Base-by-base conservation (phyloP, 2,797 vertebrate species). In the Sebastes alutus region DNA sequence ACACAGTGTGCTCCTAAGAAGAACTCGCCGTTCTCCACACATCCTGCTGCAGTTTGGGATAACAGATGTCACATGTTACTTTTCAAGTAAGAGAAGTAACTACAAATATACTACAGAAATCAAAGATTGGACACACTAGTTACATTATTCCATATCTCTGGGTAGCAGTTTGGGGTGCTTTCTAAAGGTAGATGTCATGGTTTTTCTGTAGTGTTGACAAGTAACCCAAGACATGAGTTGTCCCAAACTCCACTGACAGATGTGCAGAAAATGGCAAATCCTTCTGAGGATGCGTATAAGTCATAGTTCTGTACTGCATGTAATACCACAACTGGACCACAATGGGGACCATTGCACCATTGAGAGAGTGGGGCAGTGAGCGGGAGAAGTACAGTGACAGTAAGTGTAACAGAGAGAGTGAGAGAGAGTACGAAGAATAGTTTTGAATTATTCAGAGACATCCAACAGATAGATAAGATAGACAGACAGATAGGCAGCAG, bases 301-400 rank as follows among this genome's bases (percentile, higher is more conserved):
- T 84, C 65, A 86, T 67, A 77, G 77, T 20, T 82, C 70, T 90
- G 81, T 32, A 86, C 91, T 87, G 79, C 83, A 87, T 80, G 84
- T 91, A 86, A 90, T 86, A 91, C 83, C 86, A 93, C 78, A 91
- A 83, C 72, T 88, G 79, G 81, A 84, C 88, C 91, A 89, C 88
- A 92, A 91, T 83, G 85, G 91, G 92, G 80, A 67, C 79, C 82
- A 91, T 76, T 90, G 84, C 77, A 89, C 86, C 89, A 89, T 76
- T 87, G 65, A 92, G 71, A 91, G 62, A 87, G 72, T 76, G 79
- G 69, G 80, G 80, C 13, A 81, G 86, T 80, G 84, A 88, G 81
- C 77, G 75, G 81, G 78, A 90, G 83, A 90, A 74, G 78, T 84
- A 94, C 88, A 90, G 89, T 88, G 80, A 92, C 63, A 89, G 81